Evolutionary conservation across 2,797 vertebrate genomes (phyloP).

Genomic region (Orientallactaga sibirica): DNA sequence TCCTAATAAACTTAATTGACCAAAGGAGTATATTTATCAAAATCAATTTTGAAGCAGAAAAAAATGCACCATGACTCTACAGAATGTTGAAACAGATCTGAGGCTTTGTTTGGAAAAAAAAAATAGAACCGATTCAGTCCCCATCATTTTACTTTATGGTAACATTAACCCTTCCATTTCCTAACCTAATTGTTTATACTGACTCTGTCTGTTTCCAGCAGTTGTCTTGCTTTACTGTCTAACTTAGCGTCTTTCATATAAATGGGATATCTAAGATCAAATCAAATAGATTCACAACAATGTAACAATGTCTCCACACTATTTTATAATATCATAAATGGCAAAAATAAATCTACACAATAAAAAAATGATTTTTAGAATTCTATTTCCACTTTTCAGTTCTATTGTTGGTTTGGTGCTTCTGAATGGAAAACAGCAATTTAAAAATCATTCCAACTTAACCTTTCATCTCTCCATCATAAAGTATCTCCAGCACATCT

Average conservation of each 20-base stretch:
- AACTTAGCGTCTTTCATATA: conserved; percentile 80
- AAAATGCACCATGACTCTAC: neutral
- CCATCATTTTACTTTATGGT: neutral
- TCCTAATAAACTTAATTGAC: neutral
- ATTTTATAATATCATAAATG: conserved; percentile 79
- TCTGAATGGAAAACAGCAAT: conserved; percentile 37
- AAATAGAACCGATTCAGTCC: neutral
- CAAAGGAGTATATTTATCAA: neutral
- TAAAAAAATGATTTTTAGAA: conserved; percentile 69
- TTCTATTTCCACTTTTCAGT: conserved; percentile 54
- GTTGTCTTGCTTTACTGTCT: conserved; percentile 28
- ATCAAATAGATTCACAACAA: conserved; percentile 79
- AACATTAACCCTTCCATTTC: conserved; percentile 56
- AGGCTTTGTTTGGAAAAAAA: conserved; percentile 24
- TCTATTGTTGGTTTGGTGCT: conserved; percentile 55
- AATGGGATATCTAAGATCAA: conserved; percentile 73
- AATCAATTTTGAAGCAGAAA: conserved; percentile 31
- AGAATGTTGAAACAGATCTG: neutral
- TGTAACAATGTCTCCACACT: conserved; percentile 22
- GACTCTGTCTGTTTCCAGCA: conserved; percentile 42
- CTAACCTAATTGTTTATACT: conserved; percentile 53
- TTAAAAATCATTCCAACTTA: conserved; percentile 50
- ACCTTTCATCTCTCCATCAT: neutral
- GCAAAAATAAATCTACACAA: conserved; percentile 78
- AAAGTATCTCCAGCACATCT: neutral